phyloP scores from a whole-genome alignment of 1,140 invertebrate species.

The Drosophila varians region DNA sequence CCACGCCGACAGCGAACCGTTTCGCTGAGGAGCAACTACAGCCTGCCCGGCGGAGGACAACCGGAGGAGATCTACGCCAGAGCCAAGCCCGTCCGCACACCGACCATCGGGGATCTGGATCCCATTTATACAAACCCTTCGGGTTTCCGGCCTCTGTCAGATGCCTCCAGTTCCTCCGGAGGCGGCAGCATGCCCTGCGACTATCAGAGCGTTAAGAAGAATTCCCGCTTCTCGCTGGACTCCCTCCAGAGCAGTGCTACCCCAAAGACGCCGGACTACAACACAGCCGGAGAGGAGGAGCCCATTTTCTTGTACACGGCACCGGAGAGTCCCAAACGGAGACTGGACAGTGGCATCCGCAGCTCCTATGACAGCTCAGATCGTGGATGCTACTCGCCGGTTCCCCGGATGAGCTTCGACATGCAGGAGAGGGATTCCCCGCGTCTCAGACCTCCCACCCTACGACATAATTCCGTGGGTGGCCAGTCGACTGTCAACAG shows the following conservation, averaged over 20 bases:
- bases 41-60: constrained; percentile 42
- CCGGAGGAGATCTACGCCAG: constrained; percentile 69
- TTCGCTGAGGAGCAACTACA: constrained; percentile 72
- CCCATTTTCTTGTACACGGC: constrained; percentile 80
- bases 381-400: constrained; percentile 68
- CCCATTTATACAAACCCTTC: constrained; percentile 68
- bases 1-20: constrained; percentile 51
- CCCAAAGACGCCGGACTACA: constrained; percentile 79
- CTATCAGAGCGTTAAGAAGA: constrained; percentile 78
- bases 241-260: constrained; percentile 79
- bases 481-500: constrained; percentile 33
- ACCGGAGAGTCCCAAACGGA: constrained; percentile 70
- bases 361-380: constrained; percentile 73
- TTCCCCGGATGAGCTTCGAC: constrained; percentile 61
- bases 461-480: constrained; percentile 65
- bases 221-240: constrained; percentile 77
- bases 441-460: constrained; percentile 34
- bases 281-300: constrained; percentile 76
- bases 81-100: constrained; percentile 74
- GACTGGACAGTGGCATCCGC: constrained; percentile 70
- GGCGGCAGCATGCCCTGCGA: constrained; percentile 76
- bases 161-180: constrained; percentile 73
- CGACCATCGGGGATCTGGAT: constrained; percentile 70
- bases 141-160: constrained; percentile 70
- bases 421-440: constrained; percentile 63